Conservation (phyloP, 2,113 vertebrate genomes). For the Saguinus midas region DNA sequence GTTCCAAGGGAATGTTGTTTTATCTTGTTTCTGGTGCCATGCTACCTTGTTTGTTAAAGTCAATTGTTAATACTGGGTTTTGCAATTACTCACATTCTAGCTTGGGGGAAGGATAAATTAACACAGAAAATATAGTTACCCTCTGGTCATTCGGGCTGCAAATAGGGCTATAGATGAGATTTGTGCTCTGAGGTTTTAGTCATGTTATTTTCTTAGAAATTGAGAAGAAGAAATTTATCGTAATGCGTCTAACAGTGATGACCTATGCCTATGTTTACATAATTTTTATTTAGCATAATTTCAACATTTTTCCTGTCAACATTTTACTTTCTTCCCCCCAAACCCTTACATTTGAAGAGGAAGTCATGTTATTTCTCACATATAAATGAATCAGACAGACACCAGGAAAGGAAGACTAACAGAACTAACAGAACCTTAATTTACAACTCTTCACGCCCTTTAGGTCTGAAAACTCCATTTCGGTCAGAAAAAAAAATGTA, state of each 20-base stretch:
- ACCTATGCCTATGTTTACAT: neutral
- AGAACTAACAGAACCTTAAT: conserved; percentile 10
- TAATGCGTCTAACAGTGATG: neutral
- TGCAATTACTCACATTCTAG: neutral
- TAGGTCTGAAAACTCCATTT: neutral
- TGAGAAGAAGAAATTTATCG: neutral
- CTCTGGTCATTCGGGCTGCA: neutral
- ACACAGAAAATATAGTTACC: neutral
- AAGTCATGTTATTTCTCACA: conserved; percentile 20
- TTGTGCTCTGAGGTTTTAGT: neutral
- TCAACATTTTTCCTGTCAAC: neutral
- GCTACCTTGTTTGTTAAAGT: neutral
- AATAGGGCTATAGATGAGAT: neutral
- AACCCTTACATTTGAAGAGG: neutral
- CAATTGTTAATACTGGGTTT: neutral
- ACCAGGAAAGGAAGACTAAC: neutral
- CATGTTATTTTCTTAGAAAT: neutral
- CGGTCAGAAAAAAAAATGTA: neutral
- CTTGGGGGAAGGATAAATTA: neutral
- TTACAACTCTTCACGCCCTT: neutral
- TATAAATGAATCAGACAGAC: neutral
- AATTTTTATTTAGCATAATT: neutral
- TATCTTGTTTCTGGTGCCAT: neutral
- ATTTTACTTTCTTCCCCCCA: neutral
- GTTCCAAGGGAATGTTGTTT: too few species aligned